phyloP scores from a whole-genome alignment of 2,797 vertebrate genomes.

The Gambusia yucatana region DNA sequence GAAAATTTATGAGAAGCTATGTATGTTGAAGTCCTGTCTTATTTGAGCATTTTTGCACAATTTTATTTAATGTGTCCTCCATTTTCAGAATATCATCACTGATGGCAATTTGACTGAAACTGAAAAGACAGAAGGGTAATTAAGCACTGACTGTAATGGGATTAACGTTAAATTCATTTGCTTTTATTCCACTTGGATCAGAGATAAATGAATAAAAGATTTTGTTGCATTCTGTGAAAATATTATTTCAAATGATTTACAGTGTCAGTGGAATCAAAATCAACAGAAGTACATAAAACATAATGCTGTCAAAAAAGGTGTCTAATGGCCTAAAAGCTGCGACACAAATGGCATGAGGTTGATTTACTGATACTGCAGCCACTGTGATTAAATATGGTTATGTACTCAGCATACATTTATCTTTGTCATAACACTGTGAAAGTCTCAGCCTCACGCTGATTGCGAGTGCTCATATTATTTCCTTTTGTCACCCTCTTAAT shows the following conservation, averaged over 20 bases:
- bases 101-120: slow-evolving; percentile 17
- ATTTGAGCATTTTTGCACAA: background rate
- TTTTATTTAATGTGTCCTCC: background rate
- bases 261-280: slow-evolving; percentile 2
- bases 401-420: slow-evolving; percentile 51
- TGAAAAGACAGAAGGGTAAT: slow-evolving; percentile 27
- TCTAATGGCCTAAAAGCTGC: slow-evolving; percentile 9
- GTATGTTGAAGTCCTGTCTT: background rate
- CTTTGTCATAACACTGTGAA: slow-evolving; percentile 49
- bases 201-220: background rate
- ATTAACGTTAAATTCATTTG: slow-evolving; percentile 4
- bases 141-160: background rate
- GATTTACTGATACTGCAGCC: slow-evolving; percentile 16
- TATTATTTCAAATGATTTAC: slow-evolving; percentile 1
- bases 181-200: slow-evolving; percentile 10
- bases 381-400: slow-evolving; percentile 51
- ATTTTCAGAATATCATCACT: background rate
- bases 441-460: slow-evolving; percentile 22
- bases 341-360: slow-evolving; percentile 4
- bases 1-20: background rate
- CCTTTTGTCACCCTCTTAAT: slow-evolving; percentile 52
- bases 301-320: background rate
- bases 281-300: slow-evolving; percentile 10
- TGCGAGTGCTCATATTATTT: slow-evolving; percentile 37
- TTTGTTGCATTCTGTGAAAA: background rate